Evolutionary conservation across 2,113 vertebrate genomes (phyloP), one percentile per base, ranked within the genome.

Genomic region (Carassius carassius): DNA sequence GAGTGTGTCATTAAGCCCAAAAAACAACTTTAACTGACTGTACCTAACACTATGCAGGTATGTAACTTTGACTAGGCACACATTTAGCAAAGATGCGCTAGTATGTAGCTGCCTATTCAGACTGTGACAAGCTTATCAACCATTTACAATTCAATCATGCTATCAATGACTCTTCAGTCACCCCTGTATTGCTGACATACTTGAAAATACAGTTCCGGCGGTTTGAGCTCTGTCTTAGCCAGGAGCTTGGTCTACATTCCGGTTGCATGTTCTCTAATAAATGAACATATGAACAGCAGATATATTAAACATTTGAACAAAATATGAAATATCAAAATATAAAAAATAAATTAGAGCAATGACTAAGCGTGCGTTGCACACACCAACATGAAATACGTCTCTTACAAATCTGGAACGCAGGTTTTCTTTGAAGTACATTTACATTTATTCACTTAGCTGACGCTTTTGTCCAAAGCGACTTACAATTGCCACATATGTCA

Each of bases 31-130:
- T 62, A 62, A 78, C 60, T 63, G 54, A 79, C 12, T 62, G 37
- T 44, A 63, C 11, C 17, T 13, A 21, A 78, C 14, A 58, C 54
- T 37, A n/a, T 56, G 29, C 51, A 58, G 19, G 35, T 14, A 44
- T 47, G 37, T 47, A 2, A 12, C 58, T 79, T 79, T 79, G 56
- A 79, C 56, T 79, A 79, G 21, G 54, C 77, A 78, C 44, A 78
- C 77, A 41, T 78, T 62, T 78, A 62, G 13, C 77, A 44, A 79
- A 79, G 56, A 58, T 44, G 77, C 13, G 12, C 32, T n/a, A 32
- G 44, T 29, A 16, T 78, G 19, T n/a, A 78, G 25, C 75, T 37
- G n/a, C 5, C 29, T 62, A 12, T 23, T 13, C 12, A 62, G n/a
- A 62, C 2, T 49, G 47, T n/a, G 13, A 78, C 13, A 78, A 7